These are phyloP conservation scores for Pachypeltis micranthus DNA, from an alignment of 1,140 invertebrate species.

Conservation along the genomic window DNA sequence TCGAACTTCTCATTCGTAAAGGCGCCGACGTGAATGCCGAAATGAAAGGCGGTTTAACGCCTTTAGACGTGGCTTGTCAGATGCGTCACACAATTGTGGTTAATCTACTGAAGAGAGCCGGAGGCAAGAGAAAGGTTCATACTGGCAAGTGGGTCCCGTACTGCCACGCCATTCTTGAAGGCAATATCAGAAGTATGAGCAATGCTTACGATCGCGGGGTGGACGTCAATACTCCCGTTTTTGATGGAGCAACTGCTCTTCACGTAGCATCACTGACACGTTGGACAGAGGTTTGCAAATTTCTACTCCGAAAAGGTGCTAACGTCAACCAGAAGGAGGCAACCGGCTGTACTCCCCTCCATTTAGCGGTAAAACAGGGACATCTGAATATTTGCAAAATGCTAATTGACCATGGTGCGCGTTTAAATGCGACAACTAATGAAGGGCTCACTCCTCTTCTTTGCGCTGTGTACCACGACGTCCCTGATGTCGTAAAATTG, in stretches of 20 bases:
- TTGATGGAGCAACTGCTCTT: neutral
- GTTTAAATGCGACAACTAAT: neutral
- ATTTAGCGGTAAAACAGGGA: neutral
- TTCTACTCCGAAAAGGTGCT: neutral
- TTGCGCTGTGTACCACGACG: neutral
- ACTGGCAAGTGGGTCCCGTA: neutral
- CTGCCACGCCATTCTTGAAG: neutral
- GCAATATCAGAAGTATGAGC: neutral
- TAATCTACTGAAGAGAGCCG: neutral
- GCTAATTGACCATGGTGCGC: neutral
- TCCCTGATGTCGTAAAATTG: neutral
- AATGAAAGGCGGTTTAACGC: neutral
- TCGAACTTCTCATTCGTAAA: neutral
- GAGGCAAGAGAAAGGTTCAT: neutral
- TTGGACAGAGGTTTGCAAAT: neutral
- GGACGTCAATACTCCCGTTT: neutral
- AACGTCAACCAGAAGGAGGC: neutral
- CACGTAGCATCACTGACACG: neutral
- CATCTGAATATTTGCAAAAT: neutral
- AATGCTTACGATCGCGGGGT: neutral
- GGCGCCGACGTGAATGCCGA: neutral
- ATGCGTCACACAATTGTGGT: neutral
- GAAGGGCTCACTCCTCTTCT: neutral
- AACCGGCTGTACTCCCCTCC: neutral
- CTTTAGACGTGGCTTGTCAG: neutral